A percentile compares a stretch with the other conserved stretches of the same genome.
phyloP scores from a whole-genome alignment of 2,888 invertebrate species.

The Platypus cylindrus region DNA sequence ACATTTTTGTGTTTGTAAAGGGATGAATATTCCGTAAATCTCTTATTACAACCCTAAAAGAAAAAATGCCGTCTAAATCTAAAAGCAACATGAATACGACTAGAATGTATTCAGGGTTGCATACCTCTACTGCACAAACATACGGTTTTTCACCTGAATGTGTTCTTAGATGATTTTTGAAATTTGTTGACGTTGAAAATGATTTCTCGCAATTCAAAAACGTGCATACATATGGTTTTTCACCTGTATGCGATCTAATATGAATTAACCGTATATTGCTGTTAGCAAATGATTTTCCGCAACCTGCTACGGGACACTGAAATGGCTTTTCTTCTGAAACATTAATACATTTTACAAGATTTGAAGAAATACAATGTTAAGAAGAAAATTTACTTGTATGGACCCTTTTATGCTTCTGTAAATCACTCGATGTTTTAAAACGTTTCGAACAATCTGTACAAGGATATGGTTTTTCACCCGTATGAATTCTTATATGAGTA shows the following conservation, averaged over 20 bases:
- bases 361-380: constrained; percentile 1
- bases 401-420: constrained; percentile 32
- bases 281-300: constrained; percentile 52
- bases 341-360: constrained; percentile 3
- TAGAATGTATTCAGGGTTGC: constrained; percentile 9
- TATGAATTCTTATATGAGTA: constrained; percentile 42
- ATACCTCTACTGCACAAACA: constrained; percentile 42
- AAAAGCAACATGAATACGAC: neutral
- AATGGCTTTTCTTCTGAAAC: constrained; percentile 38
- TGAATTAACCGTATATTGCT: constrained; percentile 56
- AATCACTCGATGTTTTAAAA: constrained; percentile 33
- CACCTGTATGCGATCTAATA: constrained; percentile 54
- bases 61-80: neutral
- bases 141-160: constrained; percentile 59
- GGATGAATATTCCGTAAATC: constrained; percentile 58
- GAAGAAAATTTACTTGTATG: constrained; percentile 29
- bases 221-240: constrained; percentile 49
- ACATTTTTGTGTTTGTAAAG: constrained; percentile 53
- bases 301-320: constrained; percentile 43
- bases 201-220: constrained; percentile 46
- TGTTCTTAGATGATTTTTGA: constrained; percentile 54
- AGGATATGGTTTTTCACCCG: constrained; percentile 36
- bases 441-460: constrained; percentile 28
- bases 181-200: constrained; percentile 56
- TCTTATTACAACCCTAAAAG: constrained; percentile 43